Percentiles rank a stretch among this genome's conserved stretches.
Conservation (phyloP, 2,797 vertebrate species). For the Sarcophilus harrisii region DNA sequence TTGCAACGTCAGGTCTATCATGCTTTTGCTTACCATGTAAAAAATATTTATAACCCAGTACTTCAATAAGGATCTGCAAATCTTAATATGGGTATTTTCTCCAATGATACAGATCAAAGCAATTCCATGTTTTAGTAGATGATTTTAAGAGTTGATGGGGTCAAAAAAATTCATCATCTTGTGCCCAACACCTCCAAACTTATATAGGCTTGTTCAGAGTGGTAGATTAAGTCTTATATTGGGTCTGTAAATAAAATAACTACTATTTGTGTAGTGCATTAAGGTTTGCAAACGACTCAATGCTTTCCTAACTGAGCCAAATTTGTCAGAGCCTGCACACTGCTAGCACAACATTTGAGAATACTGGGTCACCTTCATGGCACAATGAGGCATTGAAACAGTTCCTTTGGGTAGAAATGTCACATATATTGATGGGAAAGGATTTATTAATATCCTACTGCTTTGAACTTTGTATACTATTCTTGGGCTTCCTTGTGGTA, state of each 20-base stretch:
- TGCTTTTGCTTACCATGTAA: background rate
- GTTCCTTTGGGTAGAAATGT: background rate
- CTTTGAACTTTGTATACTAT: background rate
- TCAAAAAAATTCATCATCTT: background rate
- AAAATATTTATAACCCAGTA: background rate
- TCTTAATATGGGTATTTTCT: background rate
- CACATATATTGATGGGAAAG: rapidly evolving
- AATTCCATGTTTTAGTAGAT: background rate
- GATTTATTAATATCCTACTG: background rate
- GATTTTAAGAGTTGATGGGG: background rate
- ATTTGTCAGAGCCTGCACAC: background rate
- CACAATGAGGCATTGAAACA: background rate
- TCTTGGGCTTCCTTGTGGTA: background rate
- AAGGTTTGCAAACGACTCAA: background rate
- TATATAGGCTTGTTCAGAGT: background rate
- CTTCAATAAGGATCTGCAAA: background rate
- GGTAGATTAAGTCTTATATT: background rate
- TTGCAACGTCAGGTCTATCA: background rate
- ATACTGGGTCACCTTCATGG: background rate
- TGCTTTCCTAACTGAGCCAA: background rate
- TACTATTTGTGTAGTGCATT: background rate
- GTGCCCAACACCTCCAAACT: background rate
- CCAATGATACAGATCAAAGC: background rate
- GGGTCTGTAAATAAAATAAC: background rate
- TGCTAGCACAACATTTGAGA: background rate